Evolutionary conservation across 2,113 vertebrate genomes (phyloP).

Genomic region (Coturnix japonica): DNA sequence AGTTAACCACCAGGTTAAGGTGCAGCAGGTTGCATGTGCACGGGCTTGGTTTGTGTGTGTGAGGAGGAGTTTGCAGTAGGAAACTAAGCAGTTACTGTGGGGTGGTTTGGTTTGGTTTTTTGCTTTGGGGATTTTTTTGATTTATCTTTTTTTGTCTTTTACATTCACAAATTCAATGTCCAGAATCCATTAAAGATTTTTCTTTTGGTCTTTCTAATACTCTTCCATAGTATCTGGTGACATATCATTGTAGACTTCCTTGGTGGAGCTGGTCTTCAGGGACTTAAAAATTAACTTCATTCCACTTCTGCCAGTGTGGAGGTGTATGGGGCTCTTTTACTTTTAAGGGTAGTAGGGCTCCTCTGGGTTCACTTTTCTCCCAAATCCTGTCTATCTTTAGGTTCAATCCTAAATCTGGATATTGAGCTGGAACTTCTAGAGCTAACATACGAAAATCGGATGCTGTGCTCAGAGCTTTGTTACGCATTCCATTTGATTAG

Average conservation of each 20-base stretch:
- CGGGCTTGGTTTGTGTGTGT: not conserved
- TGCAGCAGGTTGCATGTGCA: not conserved
- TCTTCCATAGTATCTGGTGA: conserved; percentile 2
- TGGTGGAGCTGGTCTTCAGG: conserved; percentile 16
- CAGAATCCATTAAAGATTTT: not conserved
- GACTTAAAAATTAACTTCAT: conserved; percentile 31
- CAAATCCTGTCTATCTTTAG: not conserved
- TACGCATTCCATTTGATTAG: conserved; percentile 43
- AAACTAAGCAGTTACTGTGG: conserved; percentile 12
- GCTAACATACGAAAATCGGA: conserved; percentile 30
- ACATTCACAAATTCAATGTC: not conserved
- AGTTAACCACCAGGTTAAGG: conserved; percentile 9
- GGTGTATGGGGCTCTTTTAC: not conserved
- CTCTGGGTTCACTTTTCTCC: conserved; percentile 4
- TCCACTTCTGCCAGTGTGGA: not conserved
- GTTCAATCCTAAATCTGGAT: not conserved
- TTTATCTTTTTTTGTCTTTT: not conserved
- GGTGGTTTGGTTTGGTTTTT: not conserved
- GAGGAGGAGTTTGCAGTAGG: conserved; percentile 50
- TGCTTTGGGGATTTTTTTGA: not conserved
- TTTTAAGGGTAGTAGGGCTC: not conserved
- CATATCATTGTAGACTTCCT: not conserved
- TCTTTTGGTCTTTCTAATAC: not conserved
- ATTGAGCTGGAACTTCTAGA: not conserved
- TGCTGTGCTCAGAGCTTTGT: not conserved